These are phyloP conservation scores for Hemiprocne comata DNA, from an alignment of 2,113 vertebrate genomes.

Conservation along the genomic window DNA sequence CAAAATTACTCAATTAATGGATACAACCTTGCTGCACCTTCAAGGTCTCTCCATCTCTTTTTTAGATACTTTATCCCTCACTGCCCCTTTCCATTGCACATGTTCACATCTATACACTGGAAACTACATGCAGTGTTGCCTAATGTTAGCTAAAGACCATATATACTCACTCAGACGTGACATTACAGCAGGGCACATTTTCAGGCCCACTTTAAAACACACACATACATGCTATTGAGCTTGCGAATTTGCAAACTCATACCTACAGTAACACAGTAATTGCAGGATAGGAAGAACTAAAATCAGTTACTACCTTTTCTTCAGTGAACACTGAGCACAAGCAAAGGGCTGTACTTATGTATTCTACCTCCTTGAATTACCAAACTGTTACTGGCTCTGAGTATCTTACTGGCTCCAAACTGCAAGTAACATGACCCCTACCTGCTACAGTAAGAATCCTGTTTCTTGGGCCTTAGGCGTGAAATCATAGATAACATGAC, in stretches of 20 bases:
- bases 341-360: rapidly evolving
- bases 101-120: neutral
- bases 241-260: neutral
- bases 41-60: neutral
- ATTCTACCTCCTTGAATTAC: neutral
- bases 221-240: rapidly evolving
- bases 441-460: conserved; percentile 10
- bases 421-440: neutral
- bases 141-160: neutral
- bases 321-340: rapidly evolving
- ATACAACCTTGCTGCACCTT: neutral
- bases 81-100: neutral
- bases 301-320: neutral
- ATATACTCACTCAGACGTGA: rapidly evolving
- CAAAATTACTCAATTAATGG: neutral
- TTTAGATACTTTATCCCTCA: neutral
- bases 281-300: neutral
- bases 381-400: neutral
- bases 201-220: neutral
- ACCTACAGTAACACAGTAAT: neutral
- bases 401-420: neutral
- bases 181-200: neutral
- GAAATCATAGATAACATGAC: neutral
- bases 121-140: neutral
- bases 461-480: neutral